A percentile compares a stretch with the other conserved stretches of the same genome.
Evolutionary conservation across 2,888 invertebrate genomes (phyloP).

Genomic region (Tinea trinotella): DNA sequence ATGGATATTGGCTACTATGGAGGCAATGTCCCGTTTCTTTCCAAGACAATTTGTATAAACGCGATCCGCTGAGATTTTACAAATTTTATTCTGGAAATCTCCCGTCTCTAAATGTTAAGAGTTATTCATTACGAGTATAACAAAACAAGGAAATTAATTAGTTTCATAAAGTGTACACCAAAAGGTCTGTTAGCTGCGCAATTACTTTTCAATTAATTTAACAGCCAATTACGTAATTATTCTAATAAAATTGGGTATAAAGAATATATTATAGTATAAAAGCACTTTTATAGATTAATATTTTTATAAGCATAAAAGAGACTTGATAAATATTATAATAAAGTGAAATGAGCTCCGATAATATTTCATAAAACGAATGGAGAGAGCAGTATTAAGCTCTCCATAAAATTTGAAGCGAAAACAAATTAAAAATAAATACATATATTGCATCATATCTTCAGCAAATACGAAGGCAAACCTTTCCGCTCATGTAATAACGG

Average conservation of each 20-base stretch:
- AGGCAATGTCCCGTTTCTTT: background rate
- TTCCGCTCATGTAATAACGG: conserved; percentile 53
- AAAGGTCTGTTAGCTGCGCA: background rate
- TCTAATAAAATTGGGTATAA: background rate
- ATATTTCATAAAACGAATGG: background rate
- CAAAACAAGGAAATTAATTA: background rate
- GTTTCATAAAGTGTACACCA: background rate
- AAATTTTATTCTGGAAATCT: background rate
- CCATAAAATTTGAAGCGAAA: background rate
- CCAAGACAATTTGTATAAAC: background rate
- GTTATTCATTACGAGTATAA: background rate
- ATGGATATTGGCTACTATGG: conserved; percentile 12
- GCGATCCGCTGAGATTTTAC: background rate
- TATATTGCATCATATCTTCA: conserved; percentile 19
- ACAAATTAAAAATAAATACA: conserved; percentile 8
- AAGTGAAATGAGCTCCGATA: background rate
- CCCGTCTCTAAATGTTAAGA: background rate
- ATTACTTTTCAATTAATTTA: background rate
- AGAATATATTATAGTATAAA: background rate
- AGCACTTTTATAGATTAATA: background rate
- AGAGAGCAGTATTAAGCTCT: background rate
- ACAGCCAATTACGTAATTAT: background rate
- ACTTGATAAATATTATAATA: background rate
- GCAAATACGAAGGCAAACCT: conserved; percentile 43
- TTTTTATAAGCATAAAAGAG: background rate